Conservation (phyloP, 2,113 vertebrate species). For the Orycteropus afer region DNA sequence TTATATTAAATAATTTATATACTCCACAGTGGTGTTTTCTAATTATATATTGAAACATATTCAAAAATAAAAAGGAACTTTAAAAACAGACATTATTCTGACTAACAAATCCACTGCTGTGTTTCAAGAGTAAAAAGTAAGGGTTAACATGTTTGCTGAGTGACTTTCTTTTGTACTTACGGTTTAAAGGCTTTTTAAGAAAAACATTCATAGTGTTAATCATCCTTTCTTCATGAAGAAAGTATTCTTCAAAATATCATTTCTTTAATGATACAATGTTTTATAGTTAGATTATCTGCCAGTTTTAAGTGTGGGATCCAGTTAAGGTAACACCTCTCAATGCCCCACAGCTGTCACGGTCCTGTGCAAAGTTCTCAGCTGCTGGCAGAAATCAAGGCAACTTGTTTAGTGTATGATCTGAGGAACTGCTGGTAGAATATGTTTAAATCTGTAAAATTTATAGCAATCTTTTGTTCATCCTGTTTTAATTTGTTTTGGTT, state of each 20-base stretch:
- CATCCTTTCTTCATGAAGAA: neutral
- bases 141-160: neutral
- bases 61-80: slow-evolving; percentile 26
- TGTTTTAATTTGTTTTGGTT: slow-evolving; percentile 16
- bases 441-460: neutral
- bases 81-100: neutral
- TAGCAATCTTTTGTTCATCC: neutral
- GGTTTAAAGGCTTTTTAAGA: neutral
- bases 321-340: neutral
- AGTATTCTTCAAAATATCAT: neutral
- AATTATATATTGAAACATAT: neutral
- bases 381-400: too few species aligned
- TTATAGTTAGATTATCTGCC: neutral
- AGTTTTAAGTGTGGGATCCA: neutral
- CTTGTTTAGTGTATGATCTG: neutral
- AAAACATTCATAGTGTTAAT: neutral
- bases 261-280: neutral
- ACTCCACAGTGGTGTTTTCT: neutral
- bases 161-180: neutral
- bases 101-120: neutral
- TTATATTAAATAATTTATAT: neutral
- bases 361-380: neutral
- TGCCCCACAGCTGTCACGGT: neutral
- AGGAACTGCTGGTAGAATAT: neutral
- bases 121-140: neutral